Evolutionary conservation across 2,888 invertebrate species (phyloP), one percentile per base, ranked within the genome.

Genomic region (Elaeidobius kamerunicus): DNA sequence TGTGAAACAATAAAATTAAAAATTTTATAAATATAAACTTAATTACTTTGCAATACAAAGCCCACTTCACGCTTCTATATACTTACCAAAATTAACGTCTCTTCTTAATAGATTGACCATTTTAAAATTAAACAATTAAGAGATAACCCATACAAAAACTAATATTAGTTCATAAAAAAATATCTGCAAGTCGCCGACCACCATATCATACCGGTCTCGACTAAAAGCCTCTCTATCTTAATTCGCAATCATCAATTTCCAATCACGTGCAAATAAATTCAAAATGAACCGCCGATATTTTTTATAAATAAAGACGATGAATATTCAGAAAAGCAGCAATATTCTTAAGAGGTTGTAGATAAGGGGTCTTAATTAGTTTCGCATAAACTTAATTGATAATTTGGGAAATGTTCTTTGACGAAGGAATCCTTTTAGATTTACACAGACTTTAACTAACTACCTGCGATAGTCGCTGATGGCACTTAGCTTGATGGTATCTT

Each of bases 301-400:
- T 30, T 30, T 44, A 49, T 50, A 55, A 62, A 64, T n/a, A n/a
- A n/a, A n/a, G n/a, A n/a, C n/a, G n/a, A n/a, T 66, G 64, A 66
- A 66, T 66, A 66, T 66, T 66, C 66, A 66, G 65, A n/a, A 61
- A 39, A 47, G 57, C 57, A 30, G 23, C 57, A 59, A 63, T 63
- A 65, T 63, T 63, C 62, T 61, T 60, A 60, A 58, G 62, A 61
- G 60, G 64, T n/a, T 63, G 63, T 61, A 63, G 66, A 67, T 66
- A 67, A 66, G 60, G 57, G 49, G 64, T 58, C 59, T 66, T 67
- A 67, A 67, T 67, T 67, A 65, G 63, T 59, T 58, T 59, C 47
- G 62, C 63, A 61, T 64, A 61, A 65, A 65, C 63, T 62, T 63
- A 65, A 66, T 64, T 65, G 52, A 52, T 47, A 52, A 47, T 46